Percentiles rank a stretch among this genome's conserved stretches.
Conservation (phyloP, 2,888 invertebrate species). For the Lasius fuliginosus region DNA sequence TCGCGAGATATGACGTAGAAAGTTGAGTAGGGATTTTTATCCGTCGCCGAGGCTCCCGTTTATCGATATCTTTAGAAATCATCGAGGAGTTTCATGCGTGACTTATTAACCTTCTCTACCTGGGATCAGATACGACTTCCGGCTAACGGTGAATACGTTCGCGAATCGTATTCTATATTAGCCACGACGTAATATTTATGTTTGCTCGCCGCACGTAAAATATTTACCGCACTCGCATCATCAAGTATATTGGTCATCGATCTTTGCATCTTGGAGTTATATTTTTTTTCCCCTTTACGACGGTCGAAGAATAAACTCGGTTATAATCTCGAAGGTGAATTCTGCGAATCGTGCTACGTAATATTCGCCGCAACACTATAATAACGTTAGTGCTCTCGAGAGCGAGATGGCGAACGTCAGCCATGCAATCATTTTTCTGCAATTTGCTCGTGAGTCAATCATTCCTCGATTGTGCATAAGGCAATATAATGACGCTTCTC, state of each 20-base stretch:
- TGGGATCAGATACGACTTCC: slow-evolving; percentile 25
- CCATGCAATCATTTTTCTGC: slow-evolving; percentile 50
- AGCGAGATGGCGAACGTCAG: slow-evolving; percentile 25
- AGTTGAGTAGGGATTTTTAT: not conserved
- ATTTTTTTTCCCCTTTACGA: not conserved
- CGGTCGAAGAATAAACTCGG: not conserved
- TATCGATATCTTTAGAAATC: slow-evolving; percentile 28
- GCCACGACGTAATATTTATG: slow-evolving; percentile 20
- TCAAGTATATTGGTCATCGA: slow-evolving; percentile 11
- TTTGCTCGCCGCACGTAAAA: slow-evolving; percentile 1
- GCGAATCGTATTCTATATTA: slow-evolving; percentile 40
- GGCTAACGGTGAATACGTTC: slow-evolving; percentile 47
- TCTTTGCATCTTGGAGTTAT: not conserved
- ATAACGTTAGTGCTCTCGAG: not conserved
- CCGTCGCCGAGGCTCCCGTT: not conserved
- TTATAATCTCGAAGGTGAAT: not conserved
- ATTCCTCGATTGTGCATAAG: slow-evolving; percentile 25
- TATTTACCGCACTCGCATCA: slow-evolving; percentile 23
- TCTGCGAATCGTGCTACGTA: not conserved
- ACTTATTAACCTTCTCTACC: slow-evolving; percentile 40
- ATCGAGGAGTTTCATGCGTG: slow-evolving; percentile 30
- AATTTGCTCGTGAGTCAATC: slow-evolving; percentile 58
- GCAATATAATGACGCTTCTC: slow-evolving; percentile 49
- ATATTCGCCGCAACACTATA: not conserved
- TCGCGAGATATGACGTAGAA: slow-evolving; percentile 25